Evolutionary conservation across 1,140 invertebrate genomes (phyloP).

Genomic region (Eriocheir sinensis): DNA sequence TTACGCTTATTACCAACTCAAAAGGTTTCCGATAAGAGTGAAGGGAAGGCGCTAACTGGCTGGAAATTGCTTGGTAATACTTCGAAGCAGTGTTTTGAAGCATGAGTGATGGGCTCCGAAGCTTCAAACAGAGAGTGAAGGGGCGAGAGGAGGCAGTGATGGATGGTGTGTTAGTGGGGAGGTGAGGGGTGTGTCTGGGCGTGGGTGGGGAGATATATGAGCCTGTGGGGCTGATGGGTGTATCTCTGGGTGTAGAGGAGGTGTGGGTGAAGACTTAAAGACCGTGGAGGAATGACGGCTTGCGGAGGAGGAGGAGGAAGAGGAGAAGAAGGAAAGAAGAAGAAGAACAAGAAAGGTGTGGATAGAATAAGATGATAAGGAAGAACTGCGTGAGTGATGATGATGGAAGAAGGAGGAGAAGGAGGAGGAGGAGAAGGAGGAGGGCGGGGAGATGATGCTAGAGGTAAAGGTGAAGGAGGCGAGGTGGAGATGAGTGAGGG

Average conservation of each 20-base stretch:
- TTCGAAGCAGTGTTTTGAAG: constrained; percentile 12
- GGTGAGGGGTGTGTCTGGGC: neutral
- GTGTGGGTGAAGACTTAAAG: neutral
- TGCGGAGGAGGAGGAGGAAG: neutral
- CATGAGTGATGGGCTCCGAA: neutral
- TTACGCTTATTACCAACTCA: neutral
- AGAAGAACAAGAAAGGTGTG: neutral
- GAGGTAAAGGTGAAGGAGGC: neutral
- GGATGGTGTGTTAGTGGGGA: neutral
- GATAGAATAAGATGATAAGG: too few species aligned
- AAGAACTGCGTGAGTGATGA: too few species aligned
- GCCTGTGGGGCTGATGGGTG: neutral
- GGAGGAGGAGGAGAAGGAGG: neutral
- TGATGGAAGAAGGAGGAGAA: neutral
- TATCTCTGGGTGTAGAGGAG: neutral
- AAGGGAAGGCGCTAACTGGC: neutral
- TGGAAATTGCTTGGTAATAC: neutral
- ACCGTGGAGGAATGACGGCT: neutral
- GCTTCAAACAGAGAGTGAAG: neutral
- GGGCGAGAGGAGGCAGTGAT: neutral
- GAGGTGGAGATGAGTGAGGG: neutral
- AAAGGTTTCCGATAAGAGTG: neutral
- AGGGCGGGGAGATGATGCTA: neutral
- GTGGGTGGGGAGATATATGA: constrained; percentile 20
- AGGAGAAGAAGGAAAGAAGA: neutral